Percentiles rank a stretch among this genome's conserved stretches.
phyloP scores from a whole-genome alignment of 2,113 vertebrate species.

The Rafetus swinhoei region DNA sequence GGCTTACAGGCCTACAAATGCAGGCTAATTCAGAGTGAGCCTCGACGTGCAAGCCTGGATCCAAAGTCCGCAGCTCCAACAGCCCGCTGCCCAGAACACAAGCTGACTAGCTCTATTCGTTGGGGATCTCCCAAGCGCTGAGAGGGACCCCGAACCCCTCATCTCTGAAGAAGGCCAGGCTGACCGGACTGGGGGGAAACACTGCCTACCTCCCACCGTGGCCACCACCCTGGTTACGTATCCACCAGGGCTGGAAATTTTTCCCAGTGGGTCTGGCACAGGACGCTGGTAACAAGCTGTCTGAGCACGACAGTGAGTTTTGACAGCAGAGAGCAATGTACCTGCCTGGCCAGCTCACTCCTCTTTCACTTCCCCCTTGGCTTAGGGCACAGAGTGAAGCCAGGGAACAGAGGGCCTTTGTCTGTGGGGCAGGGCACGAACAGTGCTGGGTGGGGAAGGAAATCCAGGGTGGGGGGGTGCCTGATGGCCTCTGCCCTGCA shows the following conservation, averaged over 20 bases:
- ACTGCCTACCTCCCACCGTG: neutral
- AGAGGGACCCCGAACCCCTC: neutral
- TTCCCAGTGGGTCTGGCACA: neutral
- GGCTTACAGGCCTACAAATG: neutral
- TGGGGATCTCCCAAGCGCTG: neutral
- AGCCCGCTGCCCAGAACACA: neutral
- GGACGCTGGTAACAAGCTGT: neutral
- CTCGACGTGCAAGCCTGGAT: neutral
- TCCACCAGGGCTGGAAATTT: neutral
- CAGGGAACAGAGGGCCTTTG: conserved; percentile 24
- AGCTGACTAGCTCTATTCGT: neutral
- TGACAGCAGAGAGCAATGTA: neutral
- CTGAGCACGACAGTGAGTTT: too few relatives aligned
- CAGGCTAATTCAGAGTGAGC: neutral
- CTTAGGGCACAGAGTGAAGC: neutral
- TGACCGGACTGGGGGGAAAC: neutral
- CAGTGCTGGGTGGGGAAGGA: conserved; percentile 1
- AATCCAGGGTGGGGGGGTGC: neutral
- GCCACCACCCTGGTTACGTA: neutral
- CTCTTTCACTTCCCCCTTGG: neutral
- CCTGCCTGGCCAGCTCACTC: too few relatives aligned
- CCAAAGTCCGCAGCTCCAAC: neutral
- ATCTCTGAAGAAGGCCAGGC: neutral
- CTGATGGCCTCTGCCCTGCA: neutral
- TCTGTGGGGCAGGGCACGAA: neutral